Evolutionary conservation across 2,113 vertebrate genomes (phyloP), one percentile per base, ranked within the genome.

Genomic region (Macquaria australasica): DNA sequence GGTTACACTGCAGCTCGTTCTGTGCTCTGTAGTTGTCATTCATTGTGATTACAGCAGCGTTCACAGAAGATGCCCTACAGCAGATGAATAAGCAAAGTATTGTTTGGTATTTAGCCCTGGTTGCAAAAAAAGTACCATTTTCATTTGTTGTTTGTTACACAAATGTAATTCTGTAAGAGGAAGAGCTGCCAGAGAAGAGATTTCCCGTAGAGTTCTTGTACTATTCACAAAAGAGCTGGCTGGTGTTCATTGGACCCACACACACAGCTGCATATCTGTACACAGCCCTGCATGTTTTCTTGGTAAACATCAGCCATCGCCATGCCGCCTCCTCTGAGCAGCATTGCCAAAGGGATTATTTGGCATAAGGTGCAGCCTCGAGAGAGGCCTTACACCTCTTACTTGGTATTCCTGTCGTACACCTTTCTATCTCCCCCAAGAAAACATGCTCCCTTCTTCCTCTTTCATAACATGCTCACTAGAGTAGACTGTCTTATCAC

Each of bases 251-350:
- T 81, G 77, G 82, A 86, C 82, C 39, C 84, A 67, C 84, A 80
- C 83, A 59, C 77, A 86, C 70, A 83, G 79, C 79, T 91, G 81
- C 84, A 89, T 82, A 91, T 84, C 73, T 88, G 85, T 87, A 86
- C 86, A 86, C 58, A 90, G 87, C 81, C 85, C 86, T 82, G 92
- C 91, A 95, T 95, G 93, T 94, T 95, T 95, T 94, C 90, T 93
- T 94, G 93, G 88, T 89, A 83, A 91, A 91, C 87, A 90, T 82
- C 66, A 67, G 77, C 87, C 84, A 88, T 80, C 79, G 84, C 85
- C 90, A 83, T 90, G 81, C 80, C 74, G 66, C 81, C 85, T 89
- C 73, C 80, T 82, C 2, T 75, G 69, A 63, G 87, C 87, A 83
- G 84, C 85, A 84, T 74, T 82, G 88, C 84, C 87, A 82, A 81